Base-by-base conservation (phyloP, 2,113 vertebrate genomes). In the Labrus mixtus region DNA sequence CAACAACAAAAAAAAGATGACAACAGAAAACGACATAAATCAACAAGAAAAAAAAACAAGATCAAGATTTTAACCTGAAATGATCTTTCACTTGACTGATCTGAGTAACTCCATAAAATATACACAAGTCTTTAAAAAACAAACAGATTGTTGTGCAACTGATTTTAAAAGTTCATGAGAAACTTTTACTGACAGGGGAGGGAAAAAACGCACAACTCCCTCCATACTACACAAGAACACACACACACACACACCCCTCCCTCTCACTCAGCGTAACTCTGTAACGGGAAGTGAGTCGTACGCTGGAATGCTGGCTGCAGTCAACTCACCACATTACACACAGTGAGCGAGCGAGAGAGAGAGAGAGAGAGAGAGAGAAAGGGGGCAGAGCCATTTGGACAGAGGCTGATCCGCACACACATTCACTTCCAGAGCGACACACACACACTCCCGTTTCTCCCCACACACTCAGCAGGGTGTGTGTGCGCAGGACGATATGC, bases 251-350 rank as follows among this genome's bases (percentile, higher is more conserved):
- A 62, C 10, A 51, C 57, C 64, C 68, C 64, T 39, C 81, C 77
- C 73, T 73, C 46, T 68, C 33, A 37, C 23, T 72, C 62, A 59
- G 51, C 3, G 57, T 71, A 67, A 68, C 76, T 22, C 73, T 77
- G 76, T 78, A 88, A 91, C 91, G 92, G 94, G 88, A 94, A 95
- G 89, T 91, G 71, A 93, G 82, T 79, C 37, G 2, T 84, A 78
- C 55, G 60, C 33, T 92, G 93, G 94, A 95, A 93, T 83, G 84
- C 90, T 86, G 89, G 73, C 86, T 90, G 65, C 53, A 73, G 87
- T 92, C 83, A 59, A 16, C 29, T 12, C 74, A 63, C 79, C 77
- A 84, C 78, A 76, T 75, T 78, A 65, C 76, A 29, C 59, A 63
- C 57, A 41, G 65, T 36, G 65, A 23, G 64, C 37, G 68, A 20